A percentile compares a stretch with the other conserved stretches of the same genome.
These are phyloP conservation scores for Pterostichus niger DNA, from an alignment of 2,888 invertebrate genomes.

Conservation along the genomic window DNA sequence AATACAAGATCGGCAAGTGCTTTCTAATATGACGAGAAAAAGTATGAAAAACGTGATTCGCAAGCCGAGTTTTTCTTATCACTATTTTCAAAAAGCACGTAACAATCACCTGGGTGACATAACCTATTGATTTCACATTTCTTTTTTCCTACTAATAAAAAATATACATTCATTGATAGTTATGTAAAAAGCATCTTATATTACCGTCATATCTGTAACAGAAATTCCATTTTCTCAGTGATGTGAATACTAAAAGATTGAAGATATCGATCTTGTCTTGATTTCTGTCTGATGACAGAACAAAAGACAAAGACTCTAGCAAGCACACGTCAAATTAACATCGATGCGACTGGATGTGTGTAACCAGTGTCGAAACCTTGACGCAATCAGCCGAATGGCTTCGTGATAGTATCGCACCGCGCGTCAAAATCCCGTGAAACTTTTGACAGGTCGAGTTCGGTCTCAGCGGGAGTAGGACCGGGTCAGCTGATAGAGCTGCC, in stretches of 20 bases:
- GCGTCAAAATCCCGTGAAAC: conserved; percentile 12
- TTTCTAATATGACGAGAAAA: too few species aligned
- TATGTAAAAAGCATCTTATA: background rate
- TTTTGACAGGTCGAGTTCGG: conserved; percentile 45
- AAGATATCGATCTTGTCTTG: background rate
- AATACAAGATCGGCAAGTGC: too few species aligned
- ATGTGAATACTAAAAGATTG: too few species aligned
- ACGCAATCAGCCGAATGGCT: conserved; percentile 7
- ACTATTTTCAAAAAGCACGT: too few species aligned
- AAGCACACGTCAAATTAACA: background rate
- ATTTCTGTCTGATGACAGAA: background rate
- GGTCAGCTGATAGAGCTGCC: conserved; percentile 25
- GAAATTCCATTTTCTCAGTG: too few species aligned
- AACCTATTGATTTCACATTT: too few species aligned
- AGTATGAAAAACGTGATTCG: too few species aligned
- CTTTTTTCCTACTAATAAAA: too few species aligned
- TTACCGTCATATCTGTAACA: too few species aligned
- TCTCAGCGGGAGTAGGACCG: background rate
- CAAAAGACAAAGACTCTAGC: background rate
- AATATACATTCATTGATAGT: too few species aligned
- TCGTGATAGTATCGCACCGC: background rate
- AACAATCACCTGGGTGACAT: too few species aligned
- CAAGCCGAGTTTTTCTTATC: too few species aligned
- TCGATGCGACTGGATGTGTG: background rate
- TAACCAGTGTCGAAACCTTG: conserved; percentile 8